Percentiles rank a stretch among this genome's conserved stretches.
phyloP scores from a whole-genome alignment of 2,113 vertebrate genomes.

The Probosciger aterrimus region DNA sequence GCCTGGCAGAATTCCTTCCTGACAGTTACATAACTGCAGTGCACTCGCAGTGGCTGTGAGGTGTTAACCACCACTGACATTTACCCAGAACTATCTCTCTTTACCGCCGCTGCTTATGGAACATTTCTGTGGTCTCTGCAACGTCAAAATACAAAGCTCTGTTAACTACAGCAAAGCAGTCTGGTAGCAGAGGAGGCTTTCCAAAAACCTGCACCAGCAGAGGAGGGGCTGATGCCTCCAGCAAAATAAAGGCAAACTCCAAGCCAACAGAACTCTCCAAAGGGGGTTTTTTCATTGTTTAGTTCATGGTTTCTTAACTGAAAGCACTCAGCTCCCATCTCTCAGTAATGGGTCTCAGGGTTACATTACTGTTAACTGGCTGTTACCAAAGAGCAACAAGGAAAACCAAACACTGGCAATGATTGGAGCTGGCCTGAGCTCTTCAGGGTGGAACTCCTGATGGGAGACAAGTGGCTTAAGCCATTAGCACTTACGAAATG shows the following conservation, averaged over 20 bases:
- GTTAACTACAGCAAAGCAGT: background rate
- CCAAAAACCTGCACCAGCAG: background rate
- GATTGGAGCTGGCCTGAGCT: background rate
- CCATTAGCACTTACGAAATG: background rate
- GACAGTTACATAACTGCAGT: constrained; percentile 46
- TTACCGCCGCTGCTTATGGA: constrained; percentile 34
- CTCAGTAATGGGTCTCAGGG: background rate
- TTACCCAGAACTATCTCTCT: constrained; percentile 28
- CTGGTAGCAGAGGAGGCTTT: background rate
- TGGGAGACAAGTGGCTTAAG: background rate
- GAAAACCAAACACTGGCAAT: background rate
- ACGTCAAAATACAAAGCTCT: constrained; percentile 20
- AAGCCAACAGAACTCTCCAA: background rate
- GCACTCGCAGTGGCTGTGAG: background rate
- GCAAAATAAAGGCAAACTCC: background rate
- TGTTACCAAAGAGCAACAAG: background rate
- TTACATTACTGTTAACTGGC: background rate
- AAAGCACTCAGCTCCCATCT: background rate
- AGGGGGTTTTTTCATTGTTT: background rate
- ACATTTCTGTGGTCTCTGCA: constrained; percentile 55
- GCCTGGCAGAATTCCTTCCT: constrained; percentile 20
- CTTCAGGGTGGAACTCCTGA: background rate
- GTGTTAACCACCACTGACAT: constrained; percentile 51
- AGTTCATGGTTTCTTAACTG: background rate
- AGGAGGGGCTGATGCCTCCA: background rate